Base-by-base conservation (phyloP, 2,888 invertebrate genomes). In the Apamea monoglypha region DNA sequence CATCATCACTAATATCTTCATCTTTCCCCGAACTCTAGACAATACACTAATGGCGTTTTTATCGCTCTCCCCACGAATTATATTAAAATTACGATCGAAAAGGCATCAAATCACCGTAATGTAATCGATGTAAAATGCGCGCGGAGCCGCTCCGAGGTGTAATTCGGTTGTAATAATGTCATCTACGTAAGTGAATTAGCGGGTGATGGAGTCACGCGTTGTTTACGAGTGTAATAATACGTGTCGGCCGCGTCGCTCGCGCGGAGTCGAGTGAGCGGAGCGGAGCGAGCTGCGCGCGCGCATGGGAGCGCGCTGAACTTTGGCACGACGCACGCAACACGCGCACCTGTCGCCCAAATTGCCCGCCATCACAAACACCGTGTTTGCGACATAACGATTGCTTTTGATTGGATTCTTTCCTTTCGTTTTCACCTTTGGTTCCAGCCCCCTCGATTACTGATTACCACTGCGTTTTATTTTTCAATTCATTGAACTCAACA, bases 91-190 rank as follows among this genome's bases (percentile, higher is more conserved):
- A 94, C 91, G 87, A 91, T 92, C 89, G 91, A 92, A 92, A 91
- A 91, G 92, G 89, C 91, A 89, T 90, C 90, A 90, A 92, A 92
- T 91, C 91, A 92, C 89, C 89, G 88, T 87, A 88, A 88, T 88
- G 91, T 91, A 90, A 91, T 91, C 89, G 88, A 91, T 89, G 91
- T 89, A 83, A 82, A 87, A 85, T 88, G 90, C 74, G 77, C 85
- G 84, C 84, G 29, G 78, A 80, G 50, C 85, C 85, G 86, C 88
- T 88, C 71, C 86, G 87, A 90, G 87, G 91, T 91, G 92, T 92
- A 93, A 94, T 93, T 93, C 91, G 90, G 90, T 90, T 91, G 83
- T 93, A 93, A 94, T 94, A 92, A 94, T 93, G 94, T 94, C 93
- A 92, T 93, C 93, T 91, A 89, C 84, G 92, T 92, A 93, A 93